Evolutionary conservation across 2,888 invertebrate genomes (phyloP).

Genomic region (Chloroclystis v-ata): DNA sequence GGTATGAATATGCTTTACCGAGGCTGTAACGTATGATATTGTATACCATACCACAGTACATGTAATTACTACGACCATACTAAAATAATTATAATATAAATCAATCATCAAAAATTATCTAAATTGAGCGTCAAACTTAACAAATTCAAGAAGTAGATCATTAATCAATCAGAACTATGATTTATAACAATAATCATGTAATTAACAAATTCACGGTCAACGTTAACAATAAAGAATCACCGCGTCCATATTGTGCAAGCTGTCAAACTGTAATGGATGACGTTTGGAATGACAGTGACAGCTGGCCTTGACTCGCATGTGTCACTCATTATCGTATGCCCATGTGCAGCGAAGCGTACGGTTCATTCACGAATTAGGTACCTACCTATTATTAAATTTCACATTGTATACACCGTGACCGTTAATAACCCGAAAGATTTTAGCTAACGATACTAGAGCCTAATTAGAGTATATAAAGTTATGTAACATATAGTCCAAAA

Average conservation of each 20-base stretch:
- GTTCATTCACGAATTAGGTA: conserved; percentile 6
- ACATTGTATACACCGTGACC: no score
- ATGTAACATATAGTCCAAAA: no score
- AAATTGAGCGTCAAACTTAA: neutral
- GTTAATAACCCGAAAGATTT: no score
- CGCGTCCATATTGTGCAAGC: conserved; percentile 6
- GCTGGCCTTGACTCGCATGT: conserved; percentile 21
- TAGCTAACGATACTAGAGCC: no score
- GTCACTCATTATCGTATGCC: neutral
- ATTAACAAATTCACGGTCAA: conserved; percentile 10
- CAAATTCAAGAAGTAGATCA: neutral
- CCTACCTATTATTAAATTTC: neutral
- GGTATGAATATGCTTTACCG: no score
- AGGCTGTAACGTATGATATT: no score
- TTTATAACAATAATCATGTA: neutral
- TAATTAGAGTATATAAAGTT: no score
- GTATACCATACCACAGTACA: no score
- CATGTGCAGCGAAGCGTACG: conserved; percentile 7
- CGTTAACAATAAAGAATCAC: conserved; percentile 5
- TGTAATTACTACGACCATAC: no score
- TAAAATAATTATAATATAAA: neutral
- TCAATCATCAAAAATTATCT: neutral
- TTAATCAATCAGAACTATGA: conserved; percentile 4
- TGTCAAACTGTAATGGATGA: conserved; percentile 23
- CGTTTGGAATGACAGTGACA: conserved; percentile 20